These are phyloP conservation scores for Leucophenga montana DNA, from an alignment of 2,888 invertebrate genomes.

Conservation along the genomic window DNA sequence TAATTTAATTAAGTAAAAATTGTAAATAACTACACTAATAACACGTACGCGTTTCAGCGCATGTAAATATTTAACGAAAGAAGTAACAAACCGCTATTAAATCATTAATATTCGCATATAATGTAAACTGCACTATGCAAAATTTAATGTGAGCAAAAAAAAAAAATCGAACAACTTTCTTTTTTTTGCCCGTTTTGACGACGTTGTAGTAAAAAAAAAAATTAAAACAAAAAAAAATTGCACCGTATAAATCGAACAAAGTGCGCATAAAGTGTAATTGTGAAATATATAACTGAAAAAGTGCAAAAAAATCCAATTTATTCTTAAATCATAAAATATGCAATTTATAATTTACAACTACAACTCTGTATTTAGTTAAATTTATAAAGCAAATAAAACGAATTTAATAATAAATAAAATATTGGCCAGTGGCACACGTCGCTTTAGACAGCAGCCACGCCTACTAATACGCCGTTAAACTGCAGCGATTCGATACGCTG, in stretches of 20 bases:
- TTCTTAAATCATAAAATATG: no score
- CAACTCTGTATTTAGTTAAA: no score
- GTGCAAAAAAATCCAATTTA: neutral
- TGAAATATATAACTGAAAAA: neutral
- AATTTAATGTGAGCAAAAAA: conserved; percentile 36
- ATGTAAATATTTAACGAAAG: conserved; percentile 37
- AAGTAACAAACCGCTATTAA: conserved; percentile 31
- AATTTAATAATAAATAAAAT: no score
- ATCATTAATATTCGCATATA: no score
- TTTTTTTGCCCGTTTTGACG: conserved; percentile 39
- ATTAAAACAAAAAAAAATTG: conserved; percentile 25
- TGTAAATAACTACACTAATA: conserved; percentile 45
- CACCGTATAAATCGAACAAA: conserved; percentile 13
- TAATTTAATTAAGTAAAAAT: conserved; percentile 48
- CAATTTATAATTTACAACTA: no score
- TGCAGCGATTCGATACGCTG: no score
- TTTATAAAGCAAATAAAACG: no score
- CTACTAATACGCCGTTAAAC: no score
- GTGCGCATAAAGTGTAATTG: conserved; percentile 8
- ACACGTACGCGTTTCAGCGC: conserved; percentile 36
- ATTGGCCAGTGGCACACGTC: no score
- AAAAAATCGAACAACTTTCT: conserved; percentile 64
- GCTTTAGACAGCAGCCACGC: no score
- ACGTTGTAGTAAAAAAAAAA: neutral
- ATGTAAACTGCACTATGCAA: no score